Base-by-base conservation (phyloP, 2,113 vertebrate species). In the Hippocampus guttulatus region DNA sequence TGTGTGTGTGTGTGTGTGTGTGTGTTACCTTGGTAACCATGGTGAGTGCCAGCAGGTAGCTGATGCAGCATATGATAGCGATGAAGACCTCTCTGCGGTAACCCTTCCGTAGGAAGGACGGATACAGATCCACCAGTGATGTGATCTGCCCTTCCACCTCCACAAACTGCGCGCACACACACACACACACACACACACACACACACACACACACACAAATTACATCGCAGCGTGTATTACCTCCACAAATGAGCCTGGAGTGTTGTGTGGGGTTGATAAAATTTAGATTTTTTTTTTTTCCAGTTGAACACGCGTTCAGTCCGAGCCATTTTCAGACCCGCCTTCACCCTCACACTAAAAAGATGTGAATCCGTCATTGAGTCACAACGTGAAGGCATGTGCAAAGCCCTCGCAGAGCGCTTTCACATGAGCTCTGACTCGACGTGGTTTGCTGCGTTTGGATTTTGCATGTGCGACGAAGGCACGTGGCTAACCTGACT, bases 61-160 rank as follows among this genome's bases (percentile, higher is more conserved):
- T 99, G 91, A 96, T 82, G 91, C 94, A 93, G 92, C 97, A 99
- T 61, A 98, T 80, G 83, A 97, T 92, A 92, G 96, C 96, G 83
- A 98, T 98, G 93, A 99, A 99, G 93, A 96, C 92, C 94, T 99
- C 96, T 92, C 97, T 95, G 91, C 93, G 95, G 92, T 97, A 97
- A 93, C 96, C 97, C 96, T 98, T 98, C 96, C 97, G 94, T 96
- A 99, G 96, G 96, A 98, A 98, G 95, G 96, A 98, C 85, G 97
- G 97, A 94, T 98, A 96, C 93, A 99, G 96, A 93, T 99, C 97
- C 90, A 99, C 97, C 92, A 99, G 92, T 82, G 97, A 98, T 67
- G 97, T 99, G 95, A 99, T 97, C 96, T 98, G 97, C 92, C 97
- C 97, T 95, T 99, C 97, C 92, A 99, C 97, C 94, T 98, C 97